These are phyloP conservation scores for Tachina grossa DNA, from an alignment of 2,888 invertebrate genomes.

Conservation along the genomic window DNA sequence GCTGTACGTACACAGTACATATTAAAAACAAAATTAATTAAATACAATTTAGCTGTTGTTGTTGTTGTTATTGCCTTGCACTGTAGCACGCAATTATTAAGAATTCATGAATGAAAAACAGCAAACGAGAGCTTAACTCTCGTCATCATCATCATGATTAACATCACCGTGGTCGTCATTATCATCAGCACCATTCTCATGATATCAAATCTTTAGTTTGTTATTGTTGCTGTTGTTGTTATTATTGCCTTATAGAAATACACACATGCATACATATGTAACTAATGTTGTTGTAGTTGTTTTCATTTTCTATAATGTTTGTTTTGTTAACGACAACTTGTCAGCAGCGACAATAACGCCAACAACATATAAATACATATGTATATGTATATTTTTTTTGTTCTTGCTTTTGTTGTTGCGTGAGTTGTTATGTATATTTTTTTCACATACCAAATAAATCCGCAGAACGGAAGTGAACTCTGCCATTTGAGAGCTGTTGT, in stretches of 20 bases:
- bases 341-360: conserved; percentile 66
- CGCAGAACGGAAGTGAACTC: conserved; percentile 75
- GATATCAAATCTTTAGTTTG: conserved; percentile 38
- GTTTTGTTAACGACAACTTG: conserved; percentile 63
- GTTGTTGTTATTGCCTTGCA: not conserved
- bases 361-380: too few relatives aligned
- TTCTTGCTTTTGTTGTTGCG: conserved; percentile 23
- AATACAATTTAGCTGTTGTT: conserved; percentile 30
- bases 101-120: conserved; percentile 71
- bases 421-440: conserved; percentile 29
- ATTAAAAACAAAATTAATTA: conserved; percentile 21
- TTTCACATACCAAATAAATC: conserved; percentile 67
- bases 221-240: not conserved
- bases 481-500: conserved; percentile 67
- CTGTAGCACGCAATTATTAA: conserved; percentile 65
- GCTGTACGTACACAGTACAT: too few relatives aligned
- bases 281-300: conserved; percentile 31
- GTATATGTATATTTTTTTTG: conserved; percentile 10
- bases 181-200: conserved; percentile 35
- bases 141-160: conserved; percentile 15
- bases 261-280: not conserved
- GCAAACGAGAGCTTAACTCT: conserved; percentile 52
- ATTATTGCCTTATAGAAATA: not conserved
- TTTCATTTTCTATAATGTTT: conserved; percentile 49
- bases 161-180: conserved; percentile 14